Base-by-base conservation (phyloP, 2,888 invertebrate species). In the Melolontha melolontha region DNA sequence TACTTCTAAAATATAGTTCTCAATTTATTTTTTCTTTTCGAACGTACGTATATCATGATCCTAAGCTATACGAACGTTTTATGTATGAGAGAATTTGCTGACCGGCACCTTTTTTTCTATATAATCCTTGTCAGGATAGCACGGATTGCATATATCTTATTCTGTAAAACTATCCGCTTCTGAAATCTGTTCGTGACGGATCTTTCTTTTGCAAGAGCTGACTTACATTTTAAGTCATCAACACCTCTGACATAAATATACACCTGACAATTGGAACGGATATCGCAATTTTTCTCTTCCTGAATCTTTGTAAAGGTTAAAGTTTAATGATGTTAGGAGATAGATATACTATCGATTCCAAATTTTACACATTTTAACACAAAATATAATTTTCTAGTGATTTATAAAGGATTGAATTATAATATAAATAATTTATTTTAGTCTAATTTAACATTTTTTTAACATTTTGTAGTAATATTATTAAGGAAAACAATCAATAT, bases 81-180 rank as follows among this genome's bases (percentile, higher is more conserved):
- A 11, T 14, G 34, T 29, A 59, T 59, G 29, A 59, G 44, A 27
- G 47, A 44, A 59, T 44, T 29, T 14, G 59, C 59, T 59, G 59
- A 59, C 59, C 44, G 14, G 29, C 27, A 39, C 12, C 16, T 41
- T 41, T 59, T n/a, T 59, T 59, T 47, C 59, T 59, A 27, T 44
- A 44, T 59, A 59, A 59, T 59, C 42, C 42, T 44, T 29, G 16
- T 12, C 29, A 29, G 59, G 44, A 29, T 59, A 44, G 29, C 59
- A 59, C 10, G 47, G 44, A 59, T 59, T 59, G 44, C 57, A 59
- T 59, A 59, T 44, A 59, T 59, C 59, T 44, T 59, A 59, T 59
- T 59, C 44, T 44, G 59, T 42, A 59, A 44, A 59, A 44, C 59
- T 14, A 34, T 10, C 44, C 44, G 59, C 11, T 27, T 14, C 16